phyloP scores from a whole-genome alignment of 92 coral and sea anemone species.

The Phenganax stokvisi region DNA sequence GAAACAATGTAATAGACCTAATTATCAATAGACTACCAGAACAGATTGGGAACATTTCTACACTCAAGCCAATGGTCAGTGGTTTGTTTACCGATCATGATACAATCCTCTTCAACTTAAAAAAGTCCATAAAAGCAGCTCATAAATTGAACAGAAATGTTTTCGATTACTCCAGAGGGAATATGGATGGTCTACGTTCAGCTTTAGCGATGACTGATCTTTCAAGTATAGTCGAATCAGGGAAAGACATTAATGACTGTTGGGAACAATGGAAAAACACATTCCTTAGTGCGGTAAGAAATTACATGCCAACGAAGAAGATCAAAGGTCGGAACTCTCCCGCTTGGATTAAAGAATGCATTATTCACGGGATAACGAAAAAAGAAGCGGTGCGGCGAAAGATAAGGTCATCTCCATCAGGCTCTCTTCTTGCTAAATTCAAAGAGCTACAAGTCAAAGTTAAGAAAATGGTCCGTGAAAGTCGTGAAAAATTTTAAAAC shows the following conservation, averaged over 20 bases:
- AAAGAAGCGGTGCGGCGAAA: constrained; percentile 42
- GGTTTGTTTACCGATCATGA: constrained; percentile 43
- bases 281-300: constrained; percentile 43
- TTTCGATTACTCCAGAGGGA: constrained; percentile 49
- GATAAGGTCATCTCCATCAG: constrained; percentile 33
- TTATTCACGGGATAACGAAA: constrained; percentile 35
- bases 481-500: constrained; percentile 38
- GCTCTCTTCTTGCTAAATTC: constrained; percentile 8
- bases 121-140: constrained; percentile 50
- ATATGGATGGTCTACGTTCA: constrained; percentile 46
- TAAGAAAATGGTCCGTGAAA: constrained; percentile 37
- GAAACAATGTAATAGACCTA: constrained; percentile 21
- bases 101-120: constrained; percentile 42
- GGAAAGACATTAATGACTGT: constrained; percentile 42
- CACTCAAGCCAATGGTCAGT: constrained; percentile 30
- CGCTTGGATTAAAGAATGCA: constrained; percentile 40
- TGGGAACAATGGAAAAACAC: constrained; percentile 49
- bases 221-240: constrained; percentile 36
- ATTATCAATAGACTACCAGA: constrained; percentile 34
- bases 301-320: constrained; percentile 51
- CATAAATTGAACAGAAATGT: constrained; percentile 51
- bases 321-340: constrained; percentile 38
- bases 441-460: constrained; percentile 37
- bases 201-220: constrained; percentile 46
- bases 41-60: constrained; percentile 25